Evolutionary conservation across 2,797 vertebrate genomes (phyloP), one percentile per base, ranked within the genome.

Genomic region (Crenichthys baileyi): DNA sequence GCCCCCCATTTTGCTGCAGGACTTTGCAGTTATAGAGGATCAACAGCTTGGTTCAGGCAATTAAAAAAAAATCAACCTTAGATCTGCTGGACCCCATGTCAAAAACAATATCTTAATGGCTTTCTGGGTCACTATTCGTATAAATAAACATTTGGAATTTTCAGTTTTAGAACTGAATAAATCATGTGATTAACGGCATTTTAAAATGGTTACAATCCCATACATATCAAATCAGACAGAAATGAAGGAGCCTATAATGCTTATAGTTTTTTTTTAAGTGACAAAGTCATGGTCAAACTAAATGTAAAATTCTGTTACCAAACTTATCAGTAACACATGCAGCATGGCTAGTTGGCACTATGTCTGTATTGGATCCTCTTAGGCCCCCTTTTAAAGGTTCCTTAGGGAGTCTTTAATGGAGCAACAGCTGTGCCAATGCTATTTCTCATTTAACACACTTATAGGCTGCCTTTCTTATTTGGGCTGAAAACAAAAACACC

Each of bases 391-490:
- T 70, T 75, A 78, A 91, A 88, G 80, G 81, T 83, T 90, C 92
- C 91, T 89, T 50, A 7, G 91, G 91, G 92, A 90, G 84, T 36
- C 55, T 88, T 90, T 92, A 93, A 91, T 93, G 90, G 90, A 94
- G 92, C 92, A 90, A 94, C 93, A 94, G 94, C 94, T 94, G 93
- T 90, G 93, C 90, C 56, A 72, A 90, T 39, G 90, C 87, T 89
- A 91, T 94, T 94, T 92, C 88, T 94, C 93, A 95, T 95, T 93
- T 93, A 92, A 90, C 88, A 92, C 91, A 94, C 91, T 94, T 93
- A 95, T 85, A 90, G 83, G 46, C 79, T 79, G 36, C 86, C 84
- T 91, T 90, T 93, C 93, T 94, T 93, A 94, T 93, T 91, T 77
- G 80, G 75, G 70, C 93, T 83, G 61, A 24, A 79, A 93, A 90